A percentile compares a stretch with the other conserved stretches of the same genome.
Conservation (phyloP, 2,113 vertebrate genomes). For the Zosterops japonicus region DNA sequence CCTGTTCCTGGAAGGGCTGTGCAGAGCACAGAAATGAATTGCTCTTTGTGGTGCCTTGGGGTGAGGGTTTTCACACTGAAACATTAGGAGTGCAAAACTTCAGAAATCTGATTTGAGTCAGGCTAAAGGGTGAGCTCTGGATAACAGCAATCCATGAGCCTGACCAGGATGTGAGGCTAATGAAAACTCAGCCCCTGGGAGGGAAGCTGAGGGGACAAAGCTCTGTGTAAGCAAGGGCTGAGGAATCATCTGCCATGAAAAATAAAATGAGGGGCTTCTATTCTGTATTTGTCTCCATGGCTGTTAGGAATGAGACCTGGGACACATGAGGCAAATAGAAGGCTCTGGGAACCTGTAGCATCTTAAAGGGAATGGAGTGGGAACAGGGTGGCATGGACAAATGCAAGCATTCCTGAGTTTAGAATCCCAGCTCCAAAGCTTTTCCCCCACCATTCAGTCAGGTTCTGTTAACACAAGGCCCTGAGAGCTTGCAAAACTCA, state of each 20-base stretch:
- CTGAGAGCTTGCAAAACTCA: background rate
- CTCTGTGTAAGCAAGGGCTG: background rate
- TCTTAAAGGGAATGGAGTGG: background rate
- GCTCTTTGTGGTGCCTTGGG: slow-evolving; percentile 16
- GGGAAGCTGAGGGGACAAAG: background rate
- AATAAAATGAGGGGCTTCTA: background rate
- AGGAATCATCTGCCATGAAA: background rate
- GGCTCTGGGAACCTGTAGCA: background rate
- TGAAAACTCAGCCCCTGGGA: background rate
- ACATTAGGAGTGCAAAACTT: background rate
- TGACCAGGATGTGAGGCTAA: background rate
- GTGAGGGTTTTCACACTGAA: background rate
- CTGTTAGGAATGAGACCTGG: background rate
- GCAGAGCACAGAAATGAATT: background rate
- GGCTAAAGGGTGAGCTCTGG: background rate
- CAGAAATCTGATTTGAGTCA: slow-evolving; percentile 23
- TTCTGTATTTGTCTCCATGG: background rate
- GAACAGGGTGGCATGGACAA: background rate
- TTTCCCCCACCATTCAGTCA: background rate
- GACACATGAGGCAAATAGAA: background rate
- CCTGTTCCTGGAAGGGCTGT: background rate
- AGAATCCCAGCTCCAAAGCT: background rate
- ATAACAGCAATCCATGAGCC: background rate
- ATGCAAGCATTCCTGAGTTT: background rate
- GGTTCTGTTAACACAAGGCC: background rate